Evolutionary conservation across 1,140 invertebrate genomes (phyloP).

Genomic region (Rhyzopertha dominica): DNA sequence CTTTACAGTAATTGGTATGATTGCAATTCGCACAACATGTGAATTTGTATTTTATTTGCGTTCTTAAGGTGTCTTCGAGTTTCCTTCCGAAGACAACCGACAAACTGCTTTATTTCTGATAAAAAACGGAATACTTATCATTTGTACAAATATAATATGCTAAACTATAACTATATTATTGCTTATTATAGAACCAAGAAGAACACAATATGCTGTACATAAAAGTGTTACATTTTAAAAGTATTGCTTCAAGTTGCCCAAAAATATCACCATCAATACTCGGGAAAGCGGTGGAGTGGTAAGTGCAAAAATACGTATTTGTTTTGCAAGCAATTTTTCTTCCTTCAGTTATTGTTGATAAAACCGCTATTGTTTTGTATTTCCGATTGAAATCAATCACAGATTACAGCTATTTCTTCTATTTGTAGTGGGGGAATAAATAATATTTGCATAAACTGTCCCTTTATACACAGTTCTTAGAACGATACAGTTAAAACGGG

Average conservation of each 20-base stretch:
- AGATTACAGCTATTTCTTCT: slow-evolving; percentile 17
- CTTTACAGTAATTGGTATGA: slow-evolving; percentile 40
- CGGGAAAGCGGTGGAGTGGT: slow-evolving; percentile 20
- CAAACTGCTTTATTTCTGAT: slow-evolving; percentile 6
- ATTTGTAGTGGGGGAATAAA: not conserved
- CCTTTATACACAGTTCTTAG: not conserved
- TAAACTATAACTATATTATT: slow-evolving; percentile 33
- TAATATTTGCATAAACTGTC: slow-evolving; percentile 1
- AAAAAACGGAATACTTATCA: slow-evolving; percentile 18
- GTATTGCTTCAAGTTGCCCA: slow-evolving; percentile 41
- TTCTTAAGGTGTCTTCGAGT: slow-evolving; percentile 5
- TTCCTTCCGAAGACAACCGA: slow-evolving; percentile 11
- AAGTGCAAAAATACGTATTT: slow-evolving; percentile 34
- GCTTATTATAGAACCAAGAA: slow-evolving; percentile 27
- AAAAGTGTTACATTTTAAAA: too few species aligned
- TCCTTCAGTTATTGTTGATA: slow-evolving; percentile 14
- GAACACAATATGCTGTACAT: slow-evolving; percentile 27
- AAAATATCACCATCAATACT: slow-evolving; percentile 36
- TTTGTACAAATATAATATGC: slow-evolving; percentile 20
- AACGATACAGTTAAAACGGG: not conserved
- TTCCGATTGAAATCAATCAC: slow-evolving; percentile 21
- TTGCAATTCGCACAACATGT: slow-evolving; percentile 40
- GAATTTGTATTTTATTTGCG: slow-evolving; percentile 15
- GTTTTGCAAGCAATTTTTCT: slow-evolving; percentile 31
- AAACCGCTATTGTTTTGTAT: slow-evolving; percentile 15